phyloP scores from a whole-genome alignment of 2,113 vertebrate species.

The Nematolebias whitei region DNA sequence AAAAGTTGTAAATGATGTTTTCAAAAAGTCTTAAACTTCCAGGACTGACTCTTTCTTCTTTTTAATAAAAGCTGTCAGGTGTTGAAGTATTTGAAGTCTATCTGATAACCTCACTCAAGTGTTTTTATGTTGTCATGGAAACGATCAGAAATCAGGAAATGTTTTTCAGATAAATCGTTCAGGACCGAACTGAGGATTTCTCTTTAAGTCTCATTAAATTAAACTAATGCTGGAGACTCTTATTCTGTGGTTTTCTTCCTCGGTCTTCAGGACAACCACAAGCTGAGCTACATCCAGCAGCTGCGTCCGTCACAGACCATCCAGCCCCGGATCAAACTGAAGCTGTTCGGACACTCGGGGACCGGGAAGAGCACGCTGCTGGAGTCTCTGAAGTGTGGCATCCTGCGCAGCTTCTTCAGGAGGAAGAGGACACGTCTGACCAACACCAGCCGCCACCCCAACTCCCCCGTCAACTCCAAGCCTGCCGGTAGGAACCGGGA shows the following conservation, averaged over 20 bases:
- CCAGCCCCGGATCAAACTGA: conserved; percentile 91
- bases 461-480: conserved; percentile 89
- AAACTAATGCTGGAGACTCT: too few species aligned
- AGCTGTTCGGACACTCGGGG: conserved; percentile 90
- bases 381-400: conserved; percentile 95
- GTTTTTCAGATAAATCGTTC: too few species aligned
- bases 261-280: conserved; percentile 85
- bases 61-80: too few species aligned
- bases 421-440: conserved; percentile 87
- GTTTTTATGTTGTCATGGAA: too few species aligned
- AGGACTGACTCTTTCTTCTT: too few species aligned
- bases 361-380: conserved; percentile 92
- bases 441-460: conserved; percentile 87
- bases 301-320: conserved; percentile 87
- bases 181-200: too few species aligned
- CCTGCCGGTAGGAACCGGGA: conserved; percentile 82
- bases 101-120: too few species aligned
- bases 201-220: too few species aligned
- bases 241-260: background rate
- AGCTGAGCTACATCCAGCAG: conserved; percentile 91
- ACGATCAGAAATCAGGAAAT: too few species aligned
- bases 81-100: too few species aligned
- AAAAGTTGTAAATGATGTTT: too few species aligned
- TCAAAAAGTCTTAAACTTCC: too few species aligned
- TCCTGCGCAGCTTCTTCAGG: conserved; percentile 94